These are phyloP conservation scores for Furcifer pardalis DNA, from an alignment of 2,797 vertebrate genomes.

Conservation along the genomic window DNA sequence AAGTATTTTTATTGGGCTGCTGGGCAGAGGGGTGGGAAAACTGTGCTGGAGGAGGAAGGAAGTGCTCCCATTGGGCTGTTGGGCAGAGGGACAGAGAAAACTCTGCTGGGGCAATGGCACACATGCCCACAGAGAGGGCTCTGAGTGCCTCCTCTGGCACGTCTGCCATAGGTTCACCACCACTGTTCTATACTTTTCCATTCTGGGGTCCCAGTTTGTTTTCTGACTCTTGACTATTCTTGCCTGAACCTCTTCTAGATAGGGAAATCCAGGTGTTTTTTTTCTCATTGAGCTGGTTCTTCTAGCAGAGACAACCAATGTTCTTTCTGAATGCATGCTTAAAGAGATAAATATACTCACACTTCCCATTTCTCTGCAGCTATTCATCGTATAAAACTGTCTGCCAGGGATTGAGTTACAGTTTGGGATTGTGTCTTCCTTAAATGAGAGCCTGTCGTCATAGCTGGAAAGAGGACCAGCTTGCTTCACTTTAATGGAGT, in stretches of 20 bases:
- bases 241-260: slow-evolving; percentile 1
- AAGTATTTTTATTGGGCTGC: too few species aligned
- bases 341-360: slow-evolving; percentile 77
- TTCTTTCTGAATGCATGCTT: slow-evolving; percentile 54
- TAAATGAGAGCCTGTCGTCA: slow-evolving; percentile 19
- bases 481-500: not conserved
- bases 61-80: too few species aligned
- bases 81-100: too few species aligned
- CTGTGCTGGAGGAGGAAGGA: too few species aligned
- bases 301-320: slow-evolving; percentile 37
- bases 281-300: slow-evolving; percentile 34
- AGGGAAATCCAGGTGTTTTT: slow-evolving; percentile 18
- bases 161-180: too few species aligned
- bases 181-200: not conserved
- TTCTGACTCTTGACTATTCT: slow-evolving; percentile 6
- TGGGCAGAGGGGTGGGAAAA: too few species aligned
- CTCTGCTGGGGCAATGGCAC: too few species aligned
- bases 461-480: not conserved
- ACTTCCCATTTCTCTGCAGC: slow-evolving; percentile 75
- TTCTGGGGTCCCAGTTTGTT: not conserved
- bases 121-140: too few species aligned
- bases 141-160: too few species aligned
- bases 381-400: slow-evolving; percentile 72
- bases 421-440: slow-evolving; percentile 36
- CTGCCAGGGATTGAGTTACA: slow-evolving; percentile 70